Base-by-base conservation (phyloP, 2,797 vertebrate genomes). In the Siniperca undulata region DNA sequence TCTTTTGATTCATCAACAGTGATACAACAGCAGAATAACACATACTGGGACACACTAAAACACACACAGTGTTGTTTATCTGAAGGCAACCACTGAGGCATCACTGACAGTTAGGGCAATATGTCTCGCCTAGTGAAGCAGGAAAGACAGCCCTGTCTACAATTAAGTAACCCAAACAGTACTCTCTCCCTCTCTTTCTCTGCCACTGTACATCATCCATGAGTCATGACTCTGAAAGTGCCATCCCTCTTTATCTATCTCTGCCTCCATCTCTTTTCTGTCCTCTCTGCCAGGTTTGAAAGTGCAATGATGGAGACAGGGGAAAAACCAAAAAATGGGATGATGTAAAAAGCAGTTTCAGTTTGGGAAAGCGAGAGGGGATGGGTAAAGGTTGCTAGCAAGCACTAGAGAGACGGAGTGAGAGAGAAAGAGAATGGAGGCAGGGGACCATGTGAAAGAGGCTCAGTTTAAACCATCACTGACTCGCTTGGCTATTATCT, bases 61-160 rank as follows among this genome's bases (percentile, higher is more conserved):
- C 69, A 86, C 74, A 78, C 71, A 87, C 62, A 66, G 12, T 53
- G 70, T 86, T 90, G 83, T 94, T 93, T 93, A 90, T 93, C 79
- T 85, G 80, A 85, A 92, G 88, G 87, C 78, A 92, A 81, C 79
- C 85, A 87, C 72, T 90, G 91, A 92, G 86, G 90, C 86, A 61
- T 92, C 85, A 83, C 93, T 92, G 92, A 95, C 89, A 91, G 91
- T 85, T 70, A 91, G 92, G 89, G 89, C 92, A 92, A 93, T 93
- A 91, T 86, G 93, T 94, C 91, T 93, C 86, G 91, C 85, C 80
- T 93, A 93, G 83, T 93, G 93, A 94, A 95, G 94, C 94, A 91
- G 81, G 78, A 91, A 92, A 91, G 90, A 91, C 90, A 91, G 83
- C 68, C 74, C 82, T 90, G 92, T 92, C 87, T 90, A 92, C 91